phyloP scores from a whole-genome alignment of 2,888 invertebrate species.

The Conus canariensis region DNA sequence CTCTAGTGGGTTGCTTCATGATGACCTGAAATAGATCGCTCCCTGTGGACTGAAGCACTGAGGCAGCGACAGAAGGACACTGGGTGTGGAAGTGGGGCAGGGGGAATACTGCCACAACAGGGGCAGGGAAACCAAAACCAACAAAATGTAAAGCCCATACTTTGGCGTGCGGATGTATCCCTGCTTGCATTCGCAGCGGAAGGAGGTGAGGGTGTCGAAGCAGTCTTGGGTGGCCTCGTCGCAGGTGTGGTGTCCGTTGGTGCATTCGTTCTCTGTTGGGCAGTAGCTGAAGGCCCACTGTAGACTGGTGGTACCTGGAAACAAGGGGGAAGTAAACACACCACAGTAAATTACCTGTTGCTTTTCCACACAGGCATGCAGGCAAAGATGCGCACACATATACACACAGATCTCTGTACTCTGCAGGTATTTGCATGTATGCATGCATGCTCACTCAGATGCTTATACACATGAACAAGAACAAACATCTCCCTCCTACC shows the following conservation, averaged over 20 bases:
- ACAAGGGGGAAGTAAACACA: background rate
- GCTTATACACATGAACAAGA: background rate
- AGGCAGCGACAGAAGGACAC: too few species aligned
- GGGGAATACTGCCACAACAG: too few species aligned
- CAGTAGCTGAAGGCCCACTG: constrained; percentile 93
- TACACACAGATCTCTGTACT: background rate
- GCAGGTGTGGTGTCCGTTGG: constrained; percentile 94
- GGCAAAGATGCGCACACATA: background rate
- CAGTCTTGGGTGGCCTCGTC: constrained; percentile 92
- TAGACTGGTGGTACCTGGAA: constrained; percentile 40
- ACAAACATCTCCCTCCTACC: background rate
- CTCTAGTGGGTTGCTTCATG: too few species aligned
- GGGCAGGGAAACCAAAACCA: too few species aligned
- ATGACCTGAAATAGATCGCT: too few species aligned
- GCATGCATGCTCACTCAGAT: background rate
- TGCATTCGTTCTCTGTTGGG: constrained; percentile 95
- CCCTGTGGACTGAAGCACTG: too few species aligned
- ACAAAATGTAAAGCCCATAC: background rate
- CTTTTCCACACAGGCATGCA: background rate
- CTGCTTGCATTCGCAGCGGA: constrained; percentile 87
- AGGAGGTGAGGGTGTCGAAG: constrained; percentile 87
- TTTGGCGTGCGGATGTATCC: constrained; percentile 72
- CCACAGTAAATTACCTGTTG: background rate
- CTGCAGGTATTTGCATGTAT: background rate
- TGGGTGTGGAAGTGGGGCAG: too few species aligned